Evolutionary conservation across 2,888 invertebrate genomes (phyloP), one percentile per base, ranked within the genome.

Genomic region (Callimorpha dominula): DNA sequence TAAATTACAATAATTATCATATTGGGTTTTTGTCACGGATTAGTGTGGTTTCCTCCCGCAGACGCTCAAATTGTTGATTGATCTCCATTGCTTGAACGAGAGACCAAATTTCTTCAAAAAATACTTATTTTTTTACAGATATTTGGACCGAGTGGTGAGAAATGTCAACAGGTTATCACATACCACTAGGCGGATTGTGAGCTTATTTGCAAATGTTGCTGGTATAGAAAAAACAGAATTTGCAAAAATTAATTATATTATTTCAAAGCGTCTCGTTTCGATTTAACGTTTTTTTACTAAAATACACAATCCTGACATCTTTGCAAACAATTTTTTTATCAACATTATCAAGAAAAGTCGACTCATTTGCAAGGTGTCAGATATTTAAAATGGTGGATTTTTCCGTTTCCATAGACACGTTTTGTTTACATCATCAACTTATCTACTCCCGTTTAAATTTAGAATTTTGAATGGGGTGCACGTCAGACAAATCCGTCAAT

Each of bases 391-490:
- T 74, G 71, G 77, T 73, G 77, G 70, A 75, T 79, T 78, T 82
- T 84, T 79, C 79, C 79, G 73, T 79, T 74, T 73, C 31, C 73
- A 68, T 68, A 73, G 72, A 74, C 74, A 75, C 74, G 74, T 72
- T 78, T 60, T 82, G 78, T 84, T 83, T 84, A 82, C 78, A 75
- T 81, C 70, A 49, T 57, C 57, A 67, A 40, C 60, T 31, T 70
- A 75, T 75, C 81, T 79, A 75, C 68, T 66, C 46, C 54, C 62
- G 60, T 74, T 78, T 84, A 83, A 79, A 80, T 71, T 77, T 83
- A 85, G 81, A 84, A 81, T 77, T 75, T 70, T 82, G 78, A 81
- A 84, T 81, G 83, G 69, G 43, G 63, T 70, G 78, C 75, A 75
- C 77, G 72, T 75, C 80, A 83, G 78, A 76, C 77, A 78, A 75